Percentiles rank a stretch among this genome's conserved stretches.
phyloP scores from a whole-genome alignment of 1,140 invertebrate species.

The Uloborus diversus region DNA sequence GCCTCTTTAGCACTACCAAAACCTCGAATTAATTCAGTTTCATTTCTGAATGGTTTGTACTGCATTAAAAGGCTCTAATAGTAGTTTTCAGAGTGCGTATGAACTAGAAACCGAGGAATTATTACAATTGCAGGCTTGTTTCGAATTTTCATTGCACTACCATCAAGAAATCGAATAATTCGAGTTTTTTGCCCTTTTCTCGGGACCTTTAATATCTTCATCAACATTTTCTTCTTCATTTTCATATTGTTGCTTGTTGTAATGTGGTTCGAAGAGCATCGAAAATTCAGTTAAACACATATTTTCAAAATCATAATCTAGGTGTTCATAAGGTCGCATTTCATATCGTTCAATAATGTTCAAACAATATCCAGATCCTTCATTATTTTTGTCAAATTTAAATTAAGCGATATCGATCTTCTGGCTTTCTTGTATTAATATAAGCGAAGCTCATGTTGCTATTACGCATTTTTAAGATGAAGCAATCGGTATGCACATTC shows the following conservation, averaged over 20 bases:
- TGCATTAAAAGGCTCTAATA: slow-evolving; percentile 50
- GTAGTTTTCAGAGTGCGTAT: slow-evolving; percentile 45
- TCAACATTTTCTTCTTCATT: slow-evolving; percentile 34
- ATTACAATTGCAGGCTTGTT: too few relatives aligned
- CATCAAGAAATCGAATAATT: too few relatives aligned
- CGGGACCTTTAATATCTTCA: slow-evolving; percentile 26
- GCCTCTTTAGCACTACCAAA: slow-evolving; percentile 43
- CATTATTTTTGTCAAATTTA: slow-evolving; percentile 23
- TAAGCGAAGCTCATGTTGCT: too few relatives aligned
- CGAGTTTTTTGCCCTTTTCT: neutral
- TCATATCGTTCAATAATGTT: slow-evolving; percentile 49
- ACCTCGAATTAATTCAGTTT: slow-evolving; percentile 38
- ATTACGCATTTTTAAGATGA: slow-evolving; percentile 34
- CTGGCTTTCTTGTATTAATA: slow-evolving; percentile 50
- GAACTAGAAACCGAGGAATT: too few relatives aligned
- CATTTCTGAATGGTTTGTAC: slow-evolving; percentile 34
- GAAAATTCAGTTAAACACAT: too few relatives aligned
- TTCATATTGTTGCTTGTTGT: slow-evolving; percentile 32
- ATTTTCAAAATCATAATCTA: too few relatives aligned
- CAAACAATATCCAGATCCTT: slow-evolving; percentile 2
- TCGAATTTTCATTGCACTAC: too few relatives aligned
- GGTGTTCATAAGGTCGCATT: slow-evolving; percentile 49
- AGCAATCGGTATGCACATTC: slow-evolving; percentile 54
- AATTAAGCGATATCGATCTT: slow-evolving; percentile 27
- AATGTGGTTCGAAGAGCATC: slow-evolving; percentile 44